Percentiles rank a stretch among this genome's conserved stretches.
phyloP scores from a whole-genome alignment of 2,797 vertebrate genomes.

The Sphenodon punctatus region DNA sequence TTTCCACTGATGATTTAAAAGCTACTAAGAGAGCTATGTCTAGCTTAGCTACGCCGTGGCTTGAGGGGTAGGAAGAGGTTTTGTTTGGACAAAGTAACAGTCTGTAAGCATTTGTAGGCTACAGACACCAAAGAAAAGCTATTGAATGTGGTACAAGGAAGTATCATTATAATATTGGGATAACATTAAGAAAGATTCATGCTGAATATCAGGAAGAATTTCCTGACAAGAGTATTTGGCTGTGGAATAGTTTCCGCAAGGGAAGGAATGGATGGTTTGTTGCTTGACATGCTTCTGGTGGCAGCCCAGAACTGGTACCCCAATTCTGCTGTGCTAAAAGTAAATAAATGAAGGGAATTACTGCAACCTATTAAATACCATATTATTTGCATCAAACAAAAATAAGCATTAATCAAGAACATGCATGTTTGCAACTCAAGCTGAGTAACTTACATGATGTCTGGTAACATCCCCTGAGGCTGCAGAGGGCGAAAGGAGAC shows the following conservation, averaged over 20 bases:
- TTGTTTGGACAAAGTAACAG: not conserved
- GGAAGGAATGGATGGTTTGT: not conserved
- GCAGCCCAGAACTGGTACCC: not conserved
- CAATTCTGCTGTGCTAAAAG: not conserved
- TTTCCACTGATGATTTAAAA: too few relatives aligned
- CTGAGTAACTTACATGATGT: too few relatives aligned
- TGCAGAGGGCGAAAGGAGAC: rapidly evolving
- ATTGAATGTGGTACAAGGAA: slow-evolving; percentile 23
- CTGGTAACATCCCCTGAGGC: too few relatives aligned
- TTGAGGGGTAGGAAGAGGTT: too few relatives aligned
- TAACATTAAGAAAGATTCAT: slow-evolving; percentile 23
- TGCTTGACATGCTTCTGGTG: slow-evolving; percentile 8
- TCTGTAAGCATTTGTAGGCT: not conserved
- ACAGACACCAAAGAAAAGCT: not conserved
- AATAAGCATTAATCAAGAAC: too few relatives aligned
- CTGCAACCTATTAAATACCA: not conserved
- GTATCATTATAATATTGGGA: slow-evolving; percentile 8
- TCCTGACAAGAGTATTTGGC: slow-evolving; percentile 7
- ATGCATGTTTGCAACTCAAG: too few relatives aligned
- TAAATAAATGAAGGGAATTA: not conserved
- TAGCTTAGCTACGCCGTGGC: too few relatives aligned
- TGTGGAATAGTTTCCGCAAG: not conserved
- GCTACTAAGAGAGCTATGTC: too few relatives aligned
- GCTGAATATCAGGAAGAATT: not conserved
- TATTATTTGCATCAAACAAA: not conserved